Evolutionary conservation across 1,140 invertebrate genomes (phyloP), one percentile per base, ranked within the genome.

Genomic region (Psilanteris sp.): DNA sequence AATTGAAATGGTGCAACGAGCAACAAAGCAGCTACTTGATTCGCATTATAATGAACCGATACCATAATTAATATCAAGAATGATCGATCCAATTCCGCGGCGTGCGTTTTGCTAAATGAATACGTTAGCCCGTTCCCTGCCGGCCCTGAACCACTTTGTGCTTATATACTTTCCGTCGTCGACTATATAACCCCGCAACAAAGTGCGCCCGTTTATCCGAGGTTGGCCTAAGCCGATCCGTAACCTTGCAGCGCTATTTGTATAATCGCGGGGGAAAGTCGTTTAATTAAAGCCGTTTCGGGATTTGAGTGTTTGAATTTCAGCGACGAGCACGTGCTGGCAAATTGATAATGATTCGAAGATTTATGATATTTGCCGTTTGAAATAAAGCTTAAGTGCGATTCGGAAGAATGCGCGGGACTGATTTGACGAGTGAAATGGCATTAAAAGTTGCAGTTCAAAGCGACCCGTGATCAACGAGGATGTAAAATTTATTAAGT

Each of bases 61-160:
- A 66, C 34, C 7, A 59, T 59, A 59, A 66, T 57, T 66, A 59
- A 66, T 66, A 37, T 9, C 52, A 44, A 14, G 24, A 73, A 59
- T 52, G 43, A 66, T 55, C 52, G 70, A 59, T 64, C 52, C 29
- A 43, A 48, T 66, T 50, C 26, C 26, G 15, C 11, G 5, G n/a
- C 24, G 34, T 8, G 26, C 27, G 39, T 62, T 72, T 55, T n/a
- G n/a, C 14, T 44, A 36, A 66, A 73, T 37, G 57, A 72, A 72
- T 72, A 32, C 57, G 57, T 57, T 72, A 72, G 48, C 41, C 50
- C 68, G 29, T 72, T 73, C 59, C 34, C 52, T 48, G 39, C 36
- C 44, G 70, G 54, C 57, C 70, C 48, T 66, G 59, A 66, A 52
- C 70, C 52, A 59, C 59, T 73, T 73, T 39, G 29, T 39, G 55